phyloP scores from a whole-genome alignment of 2,888 invertebrate genomes.

The Autographa gamma region DNA sequence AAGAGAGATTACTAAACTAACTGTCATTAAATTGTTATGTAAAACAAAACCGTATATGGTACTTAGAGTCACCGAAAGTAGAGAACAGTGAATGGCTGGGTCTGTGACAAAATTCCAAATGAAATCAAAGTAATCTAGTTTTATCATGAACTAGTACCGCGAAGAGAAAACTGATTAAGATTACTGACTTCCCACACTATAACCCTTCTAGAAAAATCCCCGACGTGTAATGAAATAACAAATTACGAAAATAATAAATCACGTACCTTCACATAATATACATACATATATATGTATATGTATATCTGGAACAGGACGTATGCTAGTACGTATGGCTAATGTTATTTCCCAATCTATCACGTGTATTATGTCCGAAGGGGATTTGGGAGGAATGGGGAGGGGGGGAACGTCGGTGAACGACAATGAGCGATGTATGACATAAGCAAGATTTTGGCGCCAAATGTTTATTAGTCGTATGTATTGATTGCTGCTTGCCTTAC shows the following conservation, averaged over 20 bases:
- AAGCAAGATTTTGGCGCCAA: conserved; percentile 35
- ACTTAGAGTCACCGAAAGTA: too few species aligned
- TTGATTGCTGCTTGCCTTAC: not conserved
- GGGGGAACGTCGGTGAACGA: conserved; percentile 33
- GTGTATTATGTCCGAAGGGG: conserved; percentile 60
- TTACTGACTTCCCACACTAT: not conserved
- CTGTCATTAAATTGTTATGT: too few species aligned
- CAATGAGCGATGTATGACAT: conserved; percentile 42
- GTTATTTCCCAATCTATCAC: conserved; percentile 77
- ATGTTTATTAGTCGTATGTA: not conserved
- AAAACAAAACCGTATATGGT: too few species aligned
- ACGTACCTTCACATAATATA: conserved; percentile 30
- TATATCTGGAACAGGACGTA: conserved; percentile 26
- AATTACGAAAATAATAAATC: conserved; percentile 52
- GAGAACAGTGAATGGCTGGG: too few species aligned
- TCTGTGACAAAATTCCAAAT: too few species aligned
- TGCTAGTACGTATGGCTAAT: conserved; percentile 61
- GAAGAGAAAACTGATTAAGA: not conserved
- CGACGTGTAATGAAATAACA: conserved; percentile 50
- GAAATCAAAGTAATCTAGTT: too few species aligned
- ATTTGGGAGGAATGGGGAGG: conserved; percentile 49
- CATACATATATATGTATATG: conserved; percentile 19
- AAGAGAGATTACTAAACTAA: too few species aligned
- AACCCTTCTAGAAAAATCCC: conserved; percentile 33
- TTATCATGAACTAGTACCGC: too few species aligned